phyloP scores from a whole-genome alignment of 1,140 invertebrate species.

The Apis laboriosa region DNA sequence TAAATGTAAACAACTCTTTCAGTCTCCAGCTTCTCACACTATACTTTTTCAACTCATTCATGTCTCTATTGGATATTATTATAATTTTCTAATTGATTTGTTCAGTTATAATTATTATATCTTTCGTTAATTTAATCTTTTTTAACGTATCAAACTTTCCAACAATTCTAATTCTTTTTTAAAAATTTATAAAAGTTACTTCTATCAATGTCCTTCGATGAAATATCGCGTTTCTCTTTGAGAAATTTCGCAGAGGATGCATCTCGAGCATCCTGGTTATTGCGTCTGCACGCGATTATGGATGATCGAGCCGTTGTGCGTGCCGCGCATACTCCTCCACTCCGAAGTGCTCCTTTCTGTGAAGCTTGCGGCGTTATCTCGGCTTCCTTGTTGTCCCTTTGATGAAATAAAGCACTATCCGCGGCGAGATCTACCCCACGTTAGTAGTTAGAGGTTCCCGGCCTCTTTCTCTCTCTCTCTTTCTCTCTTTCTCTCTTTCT shows the following conservation, averaged over 20 bases:
- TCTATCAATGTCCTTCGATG: neutral
- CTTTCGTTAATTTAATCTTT: neutral
- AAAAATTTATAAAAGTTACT: too few species aligned
- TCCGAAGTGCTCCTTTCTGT: slow-evolving; percentile 34
- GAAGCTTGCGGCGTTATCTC: slow-evolving; percentile 61
- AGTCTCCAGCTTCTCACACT: neutral
- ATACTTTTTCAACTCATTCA: neutral
- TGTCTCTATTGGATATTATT: neutral
- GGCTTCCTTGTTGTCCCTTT: slow-evolving; percentile 65
- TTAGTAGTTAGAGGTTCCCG: slow-evolving; percentile 59
- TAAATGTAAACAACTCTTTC: slow-evolving; percentile 38
- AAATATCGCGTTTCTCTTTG: slow-evolving; percentile 1
- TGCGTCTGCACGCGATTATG: slow-evolving; percentile 37
- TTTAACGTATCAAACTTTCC: too few species aligned
- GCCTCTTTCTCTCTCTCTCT: slow-evolving; percentile 11
- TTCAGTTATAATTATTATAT: neutral
- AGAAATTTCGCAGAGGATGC: slow-evolving; percentile 35
- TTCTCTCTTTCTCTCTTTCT: neutral
- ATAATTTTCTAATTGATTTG: neutral
- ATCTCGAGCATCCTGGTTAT: slow-evolving; percentile 48
- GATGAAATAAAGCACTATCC: slow-evolving; percentile 69
- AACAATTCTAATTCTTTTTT: neutral
- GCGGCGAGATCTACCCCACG: slow-evolving; percentile 63
- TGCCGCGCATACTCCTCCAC: slow-evolving; percentile 44
- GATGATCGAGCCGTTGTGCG: slow-evolving; percentile 59